phyloP scores from a whole-genome alignment of 2,888 invertebrate genomes.

The Omphaloscelis lunosa region DNA sequence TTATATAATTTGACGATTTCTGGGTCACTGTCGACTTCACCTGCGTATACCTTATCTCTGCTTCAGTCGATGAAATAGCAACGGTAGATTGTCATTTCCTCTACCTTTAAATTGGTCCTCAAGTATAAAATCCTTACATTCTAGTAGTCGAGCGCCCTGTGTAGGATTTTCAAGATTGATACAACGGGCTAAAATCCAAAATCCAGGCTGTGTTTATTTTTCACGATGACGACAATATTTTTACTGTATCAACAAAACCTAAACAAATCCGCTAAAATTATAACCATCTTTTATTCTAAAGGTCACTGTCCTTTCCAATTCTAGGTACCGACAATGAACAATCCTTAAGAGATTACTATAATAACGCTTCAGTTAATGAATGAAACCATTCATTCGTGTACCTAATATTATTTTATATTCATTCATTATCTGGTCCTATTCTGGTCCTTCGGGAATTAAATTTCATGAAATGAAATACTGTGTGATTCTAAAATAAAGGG shows the following conservation, averaged over 20 bases:
- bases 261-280: not conserved
- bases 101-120: no score
- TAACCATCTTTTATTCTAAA: not conserved
- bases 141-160: no score
- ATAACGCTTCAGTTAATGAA: not conserved
- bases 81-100: no score
- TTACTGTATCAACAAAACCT: not conserved
- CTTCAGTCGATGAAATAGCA: no score
- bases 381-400: not conserved
- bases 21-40: no score
- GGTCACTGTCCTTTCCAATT: not conserved
- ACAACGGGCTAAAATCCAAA: no score
- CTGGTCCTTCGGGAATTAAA: not conserved
- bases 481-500: not conserved
- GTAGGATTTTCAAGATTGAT: no score
- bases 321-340: conserved; percentile 7
- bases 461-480: not conserved
- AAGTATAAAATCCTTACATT: no score
- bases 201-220: no score
- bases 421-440: conserved; percentile 6
- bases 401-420: not conserved
- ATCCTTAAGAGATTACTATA: conserved; percentile 1
- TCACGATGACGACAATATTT: not conserved
- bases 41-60: no score
- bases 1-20: no score